These are phyloP conservation scores for Tamandua tetradactyla DNA, from an alignment of 2,797 vertebrate species.

Conservation along the genomic window DNA sequence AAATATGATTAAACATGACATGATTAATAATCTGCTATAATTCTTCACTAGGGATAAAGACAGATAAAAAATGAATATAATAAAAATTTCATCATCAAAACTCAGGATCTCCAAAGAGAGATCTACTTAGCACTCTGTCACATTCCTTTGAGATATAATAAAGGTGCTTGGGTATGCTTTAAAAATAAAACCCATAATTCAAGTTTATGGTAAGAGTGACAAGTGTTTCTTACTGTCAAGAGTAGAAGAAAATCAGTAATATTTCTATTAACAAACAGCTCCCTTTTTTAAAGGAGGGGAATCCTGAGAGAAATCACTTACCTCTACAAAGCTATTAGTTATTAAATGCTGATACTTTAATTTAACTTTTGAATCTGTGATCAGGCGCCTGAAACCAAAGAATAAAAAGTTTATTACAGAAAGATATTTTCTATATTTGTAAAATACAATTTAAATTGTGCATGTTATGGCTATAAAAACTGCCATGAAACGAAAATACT, in stretches of 20 bases:
- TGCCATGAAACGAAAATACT: neutral
- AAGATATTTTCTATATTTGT: constrained; percentile 46
- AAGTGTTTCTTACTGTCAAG: neutral
- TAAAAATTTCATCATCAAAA: constrained; percentile 39
- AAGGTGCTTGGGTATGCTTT: neutral
- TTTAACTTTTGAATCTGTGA: constrained; percentile 99
- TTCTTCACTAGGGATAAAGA: neutral
- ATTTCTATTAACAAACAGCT: constrained; percentile 16
- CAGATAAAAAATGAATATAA: neutral
- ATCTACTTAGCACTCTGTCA: neutral
- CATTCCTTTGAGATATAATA: constrained; percentile 10
- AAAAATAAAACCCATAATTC: neutral
- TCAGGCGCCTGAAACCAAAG: constrained; percentile 94
- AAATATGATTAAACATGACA: neutral
- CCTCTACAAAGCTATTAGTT: constrained; percentile 99
- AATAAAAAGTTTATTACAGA: constrained; percentile 57
- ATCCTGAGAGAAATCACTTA: constrained; percentile 85
- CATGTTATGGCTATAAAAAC: neutral
- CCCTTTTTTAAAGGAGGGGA: neutral
- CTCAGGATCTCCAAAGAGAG: neutral
- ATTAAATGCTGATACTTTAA: constrained; percentile 99
- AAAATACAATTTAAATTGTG: constrained; percentile 14
- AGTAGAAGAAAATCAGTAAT: neutral
- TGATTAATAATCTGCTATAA: neutral
- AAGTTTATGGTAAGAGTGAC: neutral